Base-by-base conservation (phyloP, 2,797 vertebrate species). In the Lepilemur ruficaudatus region DNA sequence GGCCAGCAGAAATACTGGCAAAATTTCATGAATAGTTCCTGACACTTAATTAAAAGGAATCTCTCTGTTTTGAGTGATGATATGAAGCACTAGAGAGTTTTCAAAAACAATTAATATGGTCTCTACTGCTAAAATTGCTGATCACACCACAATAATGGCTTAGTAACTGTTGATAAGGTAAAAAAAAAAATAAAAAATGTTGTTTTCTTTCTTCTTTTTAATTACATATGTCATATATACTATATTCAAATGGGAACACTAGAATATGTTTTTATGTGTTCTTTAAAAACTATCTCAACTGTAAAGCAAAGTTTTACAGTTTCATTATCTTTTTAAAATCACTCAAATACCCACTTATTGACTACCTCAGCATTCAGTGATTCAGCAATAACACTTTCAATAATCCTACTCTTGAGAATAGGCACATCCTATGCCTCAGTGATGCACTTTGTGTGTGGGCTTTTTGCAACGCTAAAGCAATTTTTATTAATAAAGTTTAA, bases 11-110 rank as follows among this genome's bases (percentile, higher is more conserved):
- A 97, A 95, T 94, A 57, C 70, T 95, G 94, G 95, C 89, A 96
- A 67, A 95, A 97, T 97, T 98, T 98, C 89, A 96, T 91, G 84
- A 97, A 89, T 85, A 70, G 83, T 87, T 98, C 93, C 79, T 95
- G 89, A 72, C 95, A 30, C 79, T 98, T 98, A 98, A 98, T 97
- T 98, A 98, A 97, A 98, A 96, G 88, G 94, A 88, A 84, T 90
- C 67, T 94, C 97, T 97, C 90, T 94, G 67, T 95, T 98, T 95
- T 98, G 94, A 98, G 76, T 52, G 79, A 97, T 97, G 89, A 93
- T 95, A 89, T 2, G 13, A 76, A 96, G 78, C 72, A 97, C 43
- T 75, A 97, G 84, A 65, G 97, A 69, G 61, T 93, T 96, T 98
- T 95, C 81, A 96, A 95, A 98, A 98, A 87, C 83, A 98, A 93